These are phyloP conservation scores for Hyperoplus immaculatus DNA, from an alignment of 2,797 vertebrate species.

Conservation along the genomic window DNA sequence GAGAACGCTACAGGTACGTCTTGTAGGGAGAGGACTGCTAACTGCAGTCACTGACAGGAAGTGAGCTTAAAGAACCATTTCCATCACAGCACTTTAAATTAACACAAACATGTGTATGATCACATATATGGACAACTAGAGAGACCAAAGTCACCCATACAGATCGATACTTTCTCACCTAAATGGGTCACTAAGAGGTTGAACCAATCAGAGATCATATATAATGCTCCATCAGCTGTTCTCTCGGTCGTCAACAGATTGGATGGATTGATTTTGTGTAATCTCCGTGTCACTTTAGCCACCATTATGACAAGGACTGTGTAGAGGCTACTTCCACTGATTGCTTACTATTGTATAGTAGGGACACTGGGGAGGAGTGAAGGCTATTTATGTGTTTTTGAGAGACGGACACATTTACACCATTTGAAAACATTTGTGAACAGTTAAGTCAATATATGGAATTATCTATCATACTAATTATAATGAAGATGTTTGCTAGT, in stretches of 20 bases:
- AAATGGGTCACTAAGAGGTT: conserved; percentile 1
- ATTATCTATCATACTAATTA: no score
- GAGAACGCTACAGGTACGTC: no score
- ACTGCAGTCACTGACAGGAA: no score
- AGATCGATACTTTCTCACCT: neutral
- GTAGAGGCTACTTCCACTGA: neutral
- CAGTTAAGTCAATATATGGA: no score
- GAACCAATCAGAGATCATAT: conserved; percentile 15
- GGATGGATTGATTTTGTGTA: neutral
- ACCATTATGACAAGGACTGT: neutral
- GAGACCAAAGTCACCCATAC: neutral
- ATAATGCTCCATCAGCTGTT: neutral
- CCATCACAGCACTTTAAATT: neutral
- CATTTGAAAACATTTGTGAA: neutral
- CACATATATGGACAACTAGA: neutral
- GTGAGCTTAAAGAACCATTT: no score
- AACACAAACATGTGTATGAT: neutral
- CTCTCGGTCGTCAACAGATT: neutral
- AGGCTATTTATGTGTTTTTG: neutral
- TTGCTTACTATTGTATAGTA: neutral
- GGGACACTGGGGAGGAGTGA: neutral
- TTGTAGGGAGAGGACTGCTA: no score
- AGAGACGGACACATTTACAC: conserved; percentile 2
- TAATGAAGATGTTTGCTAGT: conserved; percentile 32
- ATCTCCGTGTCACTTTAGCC: neutral